phyloP scores from a whole-genome alignment of 2,113 vertebrate genomes.

The Halcyon malimbica region DNA sequence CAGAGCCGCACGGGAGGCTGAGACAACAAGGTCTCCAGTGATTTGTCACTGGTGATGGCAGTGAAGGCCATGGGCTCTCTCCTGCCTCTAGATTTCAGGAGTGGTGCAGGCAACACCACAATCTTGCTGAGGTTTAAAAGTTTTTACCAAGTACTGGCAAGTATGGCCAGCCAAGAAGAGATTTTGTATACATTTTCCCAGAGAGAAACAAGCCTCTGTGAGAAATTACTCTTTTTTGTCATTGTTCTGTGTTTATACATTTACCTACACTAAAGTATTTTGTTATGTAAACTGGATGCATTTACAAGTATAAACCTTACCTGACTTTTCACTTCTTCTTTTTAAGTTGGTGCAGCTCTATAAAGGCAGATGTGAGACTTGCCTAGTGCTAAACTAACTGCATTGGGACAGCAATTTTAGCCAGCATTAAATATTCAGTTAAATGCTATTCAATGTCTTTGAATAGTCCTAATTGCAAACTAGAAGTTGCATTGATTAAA shows the following conservation, averaged over 20 bases:
- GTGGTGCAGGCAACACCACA: neutral
- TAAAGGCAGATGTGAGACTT: neutral
- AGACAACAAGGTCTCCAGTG: neutral
- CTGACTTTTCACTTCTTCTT: neutral
- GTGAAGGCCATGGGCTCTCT: neutral
- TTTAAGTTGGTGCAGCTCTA: neutral
- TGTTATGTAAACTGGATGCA: neutral
- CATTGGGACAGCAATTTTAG: neutral
- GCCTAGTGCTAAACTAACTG: neutral
- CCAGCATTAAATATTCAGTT: slow-evolving; percentile 1
- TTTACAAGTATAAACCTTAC: neutral
- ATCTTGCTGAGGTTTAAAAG: neutral
- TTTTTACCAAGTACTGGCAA: neutral
- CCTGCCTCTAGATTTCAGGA: neutral
- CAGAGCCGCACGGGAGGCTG: neutral
- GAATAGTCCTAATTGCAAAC: neutral
- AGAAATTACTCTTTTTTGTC: neutral
- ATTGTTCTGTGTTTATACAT: neutral
- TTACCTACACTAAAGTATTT: neutral
- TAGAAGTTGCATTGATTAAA: neutral
- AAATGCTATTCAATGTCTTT: neutral
- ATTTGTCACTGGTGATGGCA: neutral
- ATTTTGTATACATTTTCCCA: neutral
- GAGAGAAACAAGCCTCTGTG: neutral
- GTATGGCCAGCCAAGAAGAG: neutral